Percentiles rank a stretch among this genome's conserved stretches.
These are phyloP conservation scores for Eonycteris spelaea DNA, from an alignment of 2,113 vertebrate genomes.

Conservation along the genomic window DNA sequence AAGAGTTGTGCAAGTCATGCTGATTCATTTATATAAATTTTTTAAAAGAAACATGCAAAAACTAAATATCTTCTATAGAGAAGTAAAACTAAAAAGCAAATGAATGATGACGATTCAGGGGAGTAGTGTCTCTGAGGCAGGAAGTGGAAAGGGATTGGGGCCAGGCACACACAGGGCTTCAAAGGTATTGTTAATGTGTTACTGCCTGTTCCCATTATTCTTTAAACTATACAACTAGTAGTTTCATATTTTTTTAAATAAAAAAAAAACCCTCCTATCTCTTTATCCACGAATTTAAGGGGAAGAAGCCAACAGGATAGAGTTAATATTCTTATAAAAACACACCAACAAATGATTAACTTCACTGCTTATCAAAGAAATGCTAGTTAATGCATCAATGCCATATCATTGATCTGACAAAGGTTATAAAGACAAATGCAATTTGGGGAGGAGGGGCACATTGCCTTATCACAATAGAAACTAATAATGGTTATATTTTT, in stretches of 20 bases:
- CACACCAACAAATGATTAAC: neutral
- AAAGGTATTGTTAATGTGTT: neutral
- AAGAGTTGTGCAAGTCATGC: neutral
- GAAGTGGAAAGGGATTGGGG: neutral
- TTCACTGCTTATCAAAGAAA: neutral
- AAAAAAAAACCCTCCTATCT: neutral
- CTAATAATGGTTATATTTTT: neutral
- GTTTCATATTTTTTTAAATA: neutral
- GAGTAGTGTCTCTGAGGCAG: neutral
- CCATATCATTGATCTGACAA: neutral
- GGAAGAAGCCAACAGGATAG: neutral
- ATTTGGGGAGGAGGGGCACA: neutral
- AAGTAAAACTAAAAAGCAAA: neutral
- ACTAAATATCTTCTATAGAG: neutral
- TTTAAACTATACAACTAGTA: neutral
- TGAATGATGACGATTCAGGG: neutral
- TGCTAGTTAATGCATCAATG: neutral
- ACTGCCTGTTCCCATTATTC: neutral
- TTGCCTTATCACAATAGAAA: neutral
- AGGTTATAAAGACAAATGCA: neutral
- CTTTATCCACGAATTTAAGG: neutral
- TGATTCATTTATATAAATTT: neutral
- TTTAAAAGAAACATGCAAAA: neutral
- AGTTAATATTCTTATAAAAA: neutral
- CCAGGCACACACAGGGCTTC: neutral